Conservation (phyloP, 2,797 vertebrate genomes). For the Sebastes jordani region DNA sequence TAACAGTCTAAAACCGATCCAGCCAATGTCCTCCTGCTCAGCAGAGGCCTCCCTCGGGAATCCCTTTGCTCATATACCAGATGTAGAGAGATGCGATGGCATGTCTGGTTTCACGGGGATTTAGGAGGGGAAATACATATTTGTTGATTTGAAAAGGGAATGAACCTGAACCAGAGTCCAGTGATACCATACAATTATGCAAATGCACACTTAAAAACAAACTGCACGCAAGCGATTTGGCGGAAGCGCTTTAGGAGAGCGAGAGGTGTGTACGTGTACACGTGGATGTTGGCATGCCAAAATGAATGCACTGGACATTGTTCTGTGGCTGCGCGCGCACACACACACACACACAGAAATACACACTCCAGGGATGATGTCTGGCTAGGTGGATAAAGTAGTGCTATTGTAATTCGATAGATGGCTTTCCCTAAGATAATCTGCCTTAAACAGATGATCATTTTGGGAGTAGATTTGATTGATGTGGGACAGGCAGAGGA, state of each 20-base stretch:
- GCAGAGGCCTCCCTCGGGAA: constrained; percentile 27
- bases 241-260: constrained; percentile 40
- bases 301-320: constrained; percentile 66
- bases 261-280: constrained; percentile 40
- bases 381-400: constrained; percentile 83
- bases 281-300: constrained; percentile 47
- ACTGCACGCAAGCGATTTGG: constrained; percentile 55
- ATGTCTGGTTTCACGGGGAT: constrained; percentile 43
- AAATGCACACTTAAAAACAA: constrained; percentile 71
- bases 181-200: constrained; percentile 81
- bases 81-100: constrained; percentile 40
- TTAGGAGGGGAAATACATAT: constrained; percentile 68
- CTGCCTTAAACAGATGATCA: constrained; percentile 86
- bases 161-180: constrained; percentile 70
- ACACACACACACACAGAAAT: constrained; percentile 11
- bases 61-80: constrained; percentile 27
- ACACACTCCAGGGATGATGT: constrained; percentile 78
- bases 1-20: background rate
- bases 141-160: constrained; percentile 73
- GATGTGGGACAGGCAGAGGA: constrained; percentile 74
- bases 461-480: constrained; percentile 85
- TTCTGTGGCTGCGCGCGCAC: constrained; percentile 37
- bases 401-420: constrained; percentile 87
- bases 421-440: constrained; percentile 85
- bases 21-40: constrained; percentile 15